Base-by-base conservation (phyloP, 1,140 invertebrate species). In the Bombus impatiens region DNA sequence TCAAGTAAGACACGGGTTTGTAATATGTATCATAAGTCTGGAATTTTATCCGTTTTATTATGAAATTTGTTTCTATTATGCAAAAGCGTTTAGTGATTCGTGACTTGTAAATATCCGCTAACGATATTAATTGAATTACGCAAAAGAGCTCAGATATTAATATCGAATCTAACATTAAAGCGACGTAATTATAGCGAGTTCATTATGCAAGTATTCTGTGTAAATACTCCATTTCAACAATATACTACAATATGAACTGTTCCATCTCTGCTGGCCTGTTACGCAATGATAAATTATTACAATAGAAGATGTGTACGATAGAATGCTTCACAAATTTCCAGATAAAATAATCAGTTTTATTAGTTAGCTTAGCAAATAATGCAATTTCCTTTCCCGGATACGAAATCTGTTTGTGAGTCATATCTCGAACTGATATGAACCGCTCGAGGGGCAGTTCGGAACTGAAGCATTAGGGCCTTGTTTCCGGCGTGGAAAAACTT, bases 391-490 rank as follows among this genome's bases (percentile, higher is more conserved):
- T 25, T 4, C 10, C n/a, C 37, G 65, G 35, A 77, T 67, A 67
- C 40, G 59, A 68, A 53, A 83, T 71, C 76, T 37, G 47, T 22
- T 32, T 42, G 32, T 79, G 77, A 72, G 83, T 80, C 67, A 84
- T 72, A 84, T 62, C 67, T 72, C 2, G 40, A 80, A 15, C 67
- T 25, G 83, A 84, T 84, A 84, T 32, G 71, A 84, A 79, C 68
- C n/a, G 76, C 76, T 40, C 77, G 65, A 47, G 78, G 83, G 67
- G 22, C 65, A 78, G 62, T 84, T 84, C 74, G 74, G 77, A 79
- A 79, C 67, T 25, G 76, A 79, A 72, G 83, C 77, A 80, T 84
- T 72, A 84, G 83, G 40, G 67, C 57, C 67, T 84, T 79, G 77
- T 84, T 84, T 72, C 82, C 82, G 82, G 35, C 77, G 77, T 59